Evolutionary conservation across 2,888 invertebrate genomes (phyloP).

Genomic region (Drosophila imparisetae): DNA sequence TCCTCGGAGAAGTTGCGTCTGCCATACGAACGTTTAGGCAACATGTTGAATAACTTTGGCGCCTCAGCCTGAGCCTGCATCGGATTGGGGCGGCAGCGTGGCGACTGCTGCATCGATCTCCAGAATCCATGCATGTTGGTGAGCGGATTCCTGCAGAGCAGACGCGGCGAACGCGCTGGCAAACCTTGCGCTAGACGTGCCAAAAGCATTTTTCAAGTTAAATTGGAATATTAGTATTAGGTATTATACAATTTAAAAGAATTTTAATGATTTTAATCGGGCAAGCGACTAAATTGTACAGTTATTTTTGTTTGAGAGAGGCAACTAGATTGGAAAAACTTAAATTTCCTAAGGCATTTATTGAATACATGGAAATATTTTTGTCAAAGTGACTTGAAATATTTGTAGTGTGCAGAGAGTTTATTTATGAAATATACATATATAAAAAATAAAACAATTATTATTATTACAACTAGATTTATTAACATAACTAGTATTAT

Average conservation of each 20-base stretch:
- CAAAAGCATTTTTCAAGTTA: conserved; percentile 50
- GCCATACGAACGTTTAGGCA: conserved; percentile 8
- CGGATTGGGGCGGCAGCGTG: neutral
- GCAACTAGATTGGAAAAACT: neutral
- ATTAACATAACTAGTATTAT: no score
- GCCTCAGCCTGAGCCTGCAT: neutral
- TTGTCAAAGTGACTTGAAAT: neutral
- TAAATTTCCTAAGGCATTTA: neutral
- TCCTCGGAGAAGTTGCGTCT: conserved; percentile 44
- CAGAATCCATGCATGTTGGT: conserved; percentile 25
- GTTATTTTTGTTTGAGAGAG: neutral
- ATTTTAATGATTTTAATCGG: conserved; percentile 3
- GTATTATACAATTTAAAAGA: neutral
- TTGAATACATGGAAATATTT: neutral
- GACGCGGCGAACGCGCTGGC: conserved; percentile 33
- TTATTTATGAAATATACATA: neutral
- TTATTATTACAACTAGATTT: neutral
- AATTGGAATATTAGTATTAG: neutral
- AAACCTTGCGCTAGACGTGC: conserved; percentile 50
- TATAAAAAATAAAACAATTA: neutral
- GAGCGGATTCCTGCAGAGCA: conserved; percentile 20
- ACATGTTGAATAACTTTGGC: conserved; percentile 7
- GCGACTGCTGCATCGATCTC: conserved; percentile 30
- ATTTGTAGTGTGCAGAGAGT: neutral
- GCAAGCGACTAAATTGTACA: neutral